A percentile compares a stretch with the other conserved stretches of the same genome.
Conservation (phyloP, 2,797 vertebrate genomes). For the Emys orbicularis region DNA sequence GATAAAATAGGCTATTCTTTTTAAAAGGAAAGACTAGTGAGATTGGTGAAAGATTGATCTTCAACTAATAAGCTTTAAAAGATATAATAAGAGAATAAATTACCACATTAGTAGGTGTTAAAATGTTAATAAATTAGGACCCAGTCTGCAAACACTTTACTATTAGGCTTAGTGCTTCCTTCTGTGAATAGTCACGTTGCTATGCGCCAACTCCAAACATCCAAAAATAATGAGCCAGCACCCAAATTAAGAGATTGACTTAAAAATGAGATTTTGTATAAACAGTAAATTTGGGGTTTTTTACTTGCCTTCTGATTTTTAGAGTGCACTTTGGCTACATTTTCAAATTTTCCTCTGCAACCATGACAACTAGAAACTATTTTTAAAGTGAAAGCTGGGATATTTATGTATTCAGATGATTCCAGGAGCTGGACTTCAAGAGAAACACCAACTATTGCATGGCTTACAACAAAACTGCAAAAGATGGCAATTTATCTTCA, state of each 20-base stretch:
- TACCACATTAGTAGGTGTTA: not conserved
- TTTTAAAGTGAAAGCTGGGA: not conserved
- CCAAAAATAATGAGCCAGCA: not conserved
- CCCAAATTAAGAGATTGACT: fast-evolving
- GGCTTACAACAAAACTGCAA: not conserved
- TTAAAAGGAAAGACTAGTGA: not conserved
- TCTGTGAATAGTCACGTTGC: not conserved
- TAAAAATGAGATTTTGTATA: not conserved
- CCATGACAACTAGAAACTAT: not conserved
- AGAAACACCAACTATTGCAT: not conserved
- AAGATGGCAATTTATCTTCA: not conserved
- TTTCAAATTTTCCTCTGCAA: not conserved
- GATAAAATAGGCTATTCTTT: not conserved
- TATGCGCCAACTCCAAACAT: fast-evolving
- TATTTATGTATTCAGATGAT: not conserved
- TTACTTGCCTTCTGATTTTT: not conserved
- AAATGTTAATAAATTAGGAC: not conserved
- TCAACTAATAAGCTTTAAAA: not conserved
- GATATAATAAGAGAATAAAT: not conserved
- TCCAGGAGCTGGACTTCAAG: fast-evolving
- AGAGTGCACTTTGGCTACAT: not conserved
- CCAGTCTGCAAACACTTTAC: not conserved
- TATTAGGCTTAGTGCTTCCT: not conserved
- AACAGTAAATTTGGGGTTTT: not conserved
- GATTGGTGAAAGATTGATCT: not conserved